Conservation (phyloP, 2,113 vertebrate genomes). For the Erythrocebus patas region DNA sequence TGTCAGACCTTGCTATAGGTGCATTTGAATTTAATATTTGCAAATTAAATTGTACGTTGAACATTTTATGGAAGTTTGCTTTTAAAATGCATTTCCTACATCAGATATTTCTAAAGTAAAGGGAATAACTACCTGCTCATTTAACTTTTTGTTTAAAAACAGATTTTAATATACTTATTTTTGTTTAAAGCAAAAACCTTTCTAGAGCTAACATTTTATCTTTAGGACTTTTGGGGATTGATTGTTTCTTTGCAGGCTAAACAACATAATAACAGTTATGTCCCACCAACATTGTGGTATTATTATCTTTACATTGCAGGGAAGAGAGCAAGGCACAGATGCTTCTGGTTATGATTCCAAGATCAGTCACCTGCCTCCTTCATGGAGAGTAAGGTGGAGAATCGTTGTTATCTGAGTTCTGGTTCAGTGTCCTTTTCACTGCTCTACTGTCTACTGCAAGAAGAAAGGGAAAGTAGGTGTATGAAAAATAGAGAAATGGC, state of each 20-base stretch:
- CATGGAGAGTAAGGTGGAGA: not conserved
- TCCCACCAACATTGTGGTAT: not conserved
- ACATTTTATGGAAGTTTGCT: not conserved
- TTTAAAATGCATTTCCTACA: constrained; percentile 35
- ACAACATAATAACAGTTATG: not conserved
- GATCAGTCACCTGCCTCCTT: not conserved
- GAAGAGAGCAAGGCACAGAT: not conserved
- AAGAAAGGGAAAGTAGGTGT: not conserved
- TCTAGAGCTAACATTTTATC: not conserved
- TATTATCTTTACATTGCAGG: not conserved
- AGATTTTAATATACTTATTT: constrained; percentile 4
- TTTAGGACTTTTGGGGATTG: not conserved
- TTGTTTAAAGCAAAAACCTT: not conserved
- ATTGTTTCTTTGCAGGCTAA: not conserved
- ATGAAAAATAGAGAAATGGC: not conserved
- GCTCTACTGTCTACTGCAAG: not conserved
- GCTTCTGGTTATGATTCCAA: not conserved
- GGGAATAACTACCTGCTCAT: not conserved
- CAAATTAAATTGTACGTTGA: constrained; percentile 35
- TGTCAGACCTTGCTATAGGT: not conserved
- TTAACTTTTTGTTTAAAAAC: constrained; percentile 40
- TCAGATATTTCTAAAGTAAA: constrained; percentile 18
- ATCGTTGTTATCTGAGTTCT: not conserved
- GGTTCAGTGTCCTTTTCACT: not conserved
- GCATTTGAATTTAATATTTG: constrained; percentile 17